Conservation (phyloP, 2,797 vertebrate genomes). For the Gephyroberyx darwinii region DNA sequence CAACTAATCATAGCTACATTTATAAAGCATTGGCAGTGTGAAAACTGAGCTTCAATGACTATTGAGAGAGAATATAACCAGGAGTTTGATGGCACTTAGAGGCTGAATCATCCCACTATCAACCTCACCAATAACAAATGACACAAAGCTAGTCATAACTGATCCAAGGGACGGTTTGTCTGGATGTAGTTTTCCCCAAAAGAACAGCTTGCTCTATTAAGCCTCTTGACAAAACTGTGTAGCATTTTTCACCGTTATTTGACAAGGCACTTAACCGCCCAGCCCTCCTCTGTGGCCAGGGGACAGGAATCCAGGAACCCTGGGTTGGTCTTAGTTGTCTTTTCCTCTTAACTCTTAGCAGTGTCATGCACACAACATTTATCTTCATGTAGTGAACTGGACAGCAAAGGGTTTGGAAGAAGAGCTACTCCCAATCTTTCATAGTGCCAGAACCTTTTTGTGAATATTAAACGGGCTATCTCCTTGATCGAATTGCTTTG, state of each 20-base stretch:
- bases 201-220: conserved; percentile 4
- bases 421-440: conserved; percentile 55
- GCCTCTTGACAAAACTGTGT: conserved; percentile 13
- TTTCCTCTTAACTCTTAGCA: conserved; percentile 47
- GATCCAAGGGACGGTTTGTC: conserved; percentile 40
- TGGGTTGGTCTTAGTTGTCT: conserved; percentile 32
- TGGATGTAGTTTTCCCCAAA: background rate
- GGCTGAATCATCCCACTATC: conserved; percentile 15
- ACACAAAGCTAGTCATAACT: conserved; percentile 24
- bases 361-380: conserved; percentile 50
- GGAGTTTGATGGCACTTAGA: conserved; percentile 47
- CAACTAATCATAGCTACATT: conserved; percentile 6
- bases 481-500: conserved; percentile 57
- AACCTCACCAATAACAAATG: conserved; percentile 30
- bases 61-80: conserved; percentile 45
- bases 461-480: conserved; percentile 70
- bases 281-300: conserved; percentile 10
- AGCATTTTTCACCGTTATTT: conserved; percentile 44
- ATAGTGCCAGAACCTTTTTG: conserved; percentile 59
- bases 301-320: conserved; percentile 26
- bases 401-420: conserved; percentile 52
- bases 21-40: conserved; percentile 37
- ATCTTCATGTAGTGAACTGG: conserved; percentile 56
- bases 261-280: conserved; percentile 39
- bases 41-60: conserved; percentile 46